These are phyloP conservation scores for Sphaeramia orbicularis DNA, from an alignment of 2,797 vertebrate genomes.

Conservation along the genomic window DNA sequence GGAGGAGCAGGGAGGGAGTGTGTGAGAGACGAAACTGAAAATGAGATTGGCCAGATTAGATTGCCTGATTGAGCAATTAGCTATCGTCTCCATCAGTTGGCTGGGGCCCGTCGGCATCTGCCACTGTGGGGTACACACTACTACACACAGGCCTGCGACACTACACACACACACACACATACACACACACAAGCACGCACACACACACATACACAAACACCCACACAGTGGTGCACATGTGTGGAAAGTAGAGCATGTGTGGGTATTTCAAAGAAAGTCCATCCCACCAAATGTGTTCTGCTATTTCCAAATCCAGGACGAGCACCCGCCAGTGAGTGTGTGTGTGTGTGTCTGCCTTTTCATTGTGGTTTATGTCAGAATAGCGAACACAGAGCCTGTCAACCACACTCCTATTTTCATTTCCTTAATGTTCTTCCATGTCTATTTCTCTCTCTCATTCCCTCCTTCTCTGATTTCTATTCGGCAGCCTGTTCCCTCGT, in stretches of 20 bases:
- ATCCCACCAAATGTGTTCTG: constrained; percentile 28
- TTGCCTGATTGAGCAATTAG: constrained; percentile 83
- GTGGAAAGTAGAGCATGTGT: constrained; percentile 15
- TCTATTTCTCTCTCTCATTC: constrained; percentile 41
- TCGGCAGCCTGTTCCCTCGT: constrained; percentile 9
- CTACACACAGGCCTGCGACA: constrained; percentile 27
- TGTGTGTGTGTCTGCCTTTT: constrained; percentile 22
- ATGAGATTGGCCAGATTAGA: constrained; percentile 81
- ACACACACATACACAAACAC: constrained; percentile 7
- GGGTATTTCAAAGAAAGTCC: constrained; percentile 26
- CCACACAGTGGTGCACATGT: constrained; percentile 5
- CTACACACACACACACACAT: constrained; percentile 26
- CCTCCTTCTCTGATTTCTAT: constrained; percentile 52
- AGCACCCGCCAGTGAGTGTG: background rate
- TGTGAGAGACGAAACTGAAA: constrained; percentile 61
- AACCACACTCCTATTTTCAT: constrained; percentile 55
- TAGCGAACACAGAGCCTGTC: constrained; percentile 57
- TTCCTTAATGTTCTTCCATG: constrained; percentile 56
- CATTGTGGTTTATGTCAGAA: constrained; percentile 53
- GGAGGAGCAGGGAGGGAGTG: background rate
- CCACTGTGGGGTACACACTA: constrained; percentile 57
- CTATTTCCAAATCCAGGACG: constrained; percentile 26
- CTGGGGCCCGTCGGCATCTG: constrained; percentile 72
- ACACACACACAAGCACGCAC: background rate
- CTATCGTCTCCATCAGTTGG: constrained; percentile 76